Evolutionary conservation across 2,113 vertebrate genomes (phyloP).

Genomic region (Anoplopoma fimbria): DNA sequence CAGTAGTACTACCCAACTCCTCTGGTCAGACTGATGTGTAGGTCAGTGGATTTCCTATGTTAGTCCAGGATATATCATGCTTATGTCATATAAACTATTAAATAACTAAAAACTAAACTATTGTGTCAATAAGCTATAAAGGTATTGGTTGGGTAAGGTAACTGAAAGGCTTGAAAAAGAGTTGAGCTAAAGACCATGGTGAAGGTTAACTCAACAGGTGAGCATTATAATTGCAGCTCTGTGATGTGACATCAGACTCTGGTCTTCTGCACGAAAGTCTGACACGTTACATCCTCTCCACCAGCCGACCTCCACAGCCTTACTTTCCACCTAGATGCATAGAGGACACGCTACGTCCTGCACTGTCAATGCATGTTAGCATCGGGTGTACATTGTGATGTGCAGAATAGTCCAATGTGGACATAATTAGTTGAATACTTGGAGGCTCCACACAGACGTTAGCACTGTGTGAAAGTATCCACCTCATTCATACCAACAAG

Average conservation of each 20-base stretch:
- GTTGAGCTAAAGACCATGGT: neutral
- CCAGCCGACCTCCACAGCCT: neutral
- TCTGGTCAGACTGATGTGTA: too few relatives aligned
- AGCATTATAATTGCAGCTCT: neutral
- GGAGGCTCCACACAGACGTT: neutral
- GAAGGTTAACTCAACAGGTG: neutral
- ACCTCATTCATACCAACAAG: neutral
- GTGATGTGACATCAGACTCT: neutral
- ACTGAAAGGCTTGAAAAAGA: too few relatives aligned
- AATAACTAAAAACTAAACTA: neutral
- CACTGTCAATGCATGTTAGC: neutral
- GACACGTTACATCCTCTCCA: too few relatives aligned
- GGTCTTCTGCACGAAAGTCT: neutral
- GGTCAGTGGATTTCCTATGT: too few relatives aligned
- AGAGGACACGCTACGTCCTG: neutral
- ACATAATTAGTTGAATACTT: neutral
- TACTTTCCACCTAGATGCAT: neutral
- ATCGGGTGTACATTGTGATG: neutral
- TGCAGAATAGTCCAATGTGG: neutral
- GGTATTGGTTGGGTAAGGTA: neutral
- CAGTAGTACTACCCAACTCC: too few relatives aligned
- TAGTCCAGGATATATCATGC: too few relatives aligned
- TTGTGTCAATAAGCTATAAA: neutral
- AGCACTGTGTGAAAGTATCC: neutral
- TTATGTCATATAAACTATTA: neutral